Conservation (phyloP, 2,113 vertebrate species). For the Nibea coibor region DNA sequence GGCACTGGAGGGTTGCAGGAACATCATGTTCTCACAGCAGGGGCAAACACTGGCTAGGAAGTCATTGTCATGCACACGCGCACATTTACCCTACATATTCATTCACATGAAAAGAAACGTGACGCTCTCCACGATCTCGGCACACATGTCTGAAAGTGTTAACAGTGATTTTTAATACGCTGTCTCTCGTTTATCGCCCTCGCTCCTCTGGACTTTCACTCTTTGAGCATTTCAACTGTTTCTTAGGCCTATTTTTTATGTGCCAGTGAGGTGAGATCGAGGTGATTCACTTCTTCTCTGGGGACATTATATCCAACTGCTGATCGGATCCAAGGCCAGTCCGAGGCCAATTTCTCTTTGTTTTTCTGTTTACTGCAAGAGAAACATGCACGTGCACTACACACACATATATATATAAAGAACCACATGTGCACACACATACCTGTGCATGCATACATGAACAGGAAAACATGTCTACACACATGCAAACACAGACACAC, state of each 20-base stretch:
- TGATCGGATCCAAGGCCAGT: slow-evolving; percentile 10
- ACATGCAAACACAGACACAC: slow-evolving; percentile 2
- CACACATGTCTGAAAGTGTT: neutral
- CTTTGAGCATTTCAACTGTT: neutral
- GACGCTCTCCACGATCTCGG: slow-evolving; percentile 7
- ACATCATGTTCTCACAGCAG: slow-evolving; percentile 67
- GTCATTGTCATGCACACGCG: slow-evolving; percentile 52
- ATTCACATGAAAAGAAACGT: slow-evolving; percentile 41
- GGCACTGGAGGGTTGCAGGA: slow-evolving; percentile 60
- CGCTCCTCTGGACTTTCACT: slow-evolving; percentile 8
- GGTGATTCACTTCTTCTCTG: slow-evolving; percentile 26
- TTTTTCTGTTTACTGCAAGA: slow-evolving; percentile 8
- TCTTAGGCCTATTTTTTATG: neutral
- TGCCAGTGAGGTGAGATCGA: neutral
- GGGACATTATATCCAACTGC: slow-evolving; percentile 32
- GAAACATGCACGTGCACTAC: neutral
- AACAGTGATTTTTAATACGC: neutral
- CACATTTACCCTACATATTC: slow-evolving; percentile 52
- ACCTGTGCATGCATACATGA: slow-evolving; percentile 2
- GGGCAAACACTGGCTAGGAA: slow-evolving; percentile 51
- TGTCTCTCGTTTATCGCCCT: neutral
- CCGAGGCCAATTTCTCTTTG: neutral
- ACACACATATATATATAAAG: neutral
- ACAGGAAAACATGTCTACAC: slow-evolving; percentile 1
- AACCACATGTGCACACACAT: neutral